Conservation (phyloP, 1,140 invertebrate species). For the Chionoecetes opilio region DNA sequence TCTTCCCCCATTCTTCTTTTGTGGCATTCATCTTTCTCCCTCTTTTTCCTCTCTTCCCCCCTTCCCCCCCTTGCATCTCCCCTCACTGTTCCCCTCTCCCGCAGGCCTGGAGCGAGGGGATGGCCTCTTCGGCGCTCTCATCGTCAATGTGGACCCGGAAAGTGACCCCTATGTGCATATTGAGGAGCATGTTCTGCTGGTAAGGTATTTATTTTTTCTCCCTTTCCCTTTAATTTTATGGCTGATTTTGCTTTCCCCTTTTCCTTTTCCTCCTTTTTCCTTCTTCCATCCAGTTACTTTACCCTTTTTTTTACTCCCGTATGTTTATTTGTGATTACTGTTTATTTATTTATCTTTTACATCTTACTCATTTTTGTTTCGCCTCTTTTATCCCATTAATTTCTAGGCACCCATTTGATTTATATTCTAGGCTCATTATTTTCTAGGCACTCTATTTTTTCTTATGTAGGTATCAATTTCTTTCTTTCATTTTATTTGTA, state of each 20-base stretch:
- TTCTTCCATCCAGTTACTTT: conserved; percentile 1
- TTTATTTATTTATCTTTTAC: too few species aligned
- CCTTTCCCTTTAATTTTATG: background rate
- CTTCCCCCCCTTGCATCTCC: background rate
- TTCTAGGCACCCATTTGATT: too few species aligned
- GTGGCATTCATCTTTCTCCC: background rate
- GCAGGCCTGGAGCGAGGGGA: conserved; percentile 91
- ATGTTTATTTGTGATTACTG: background rate
- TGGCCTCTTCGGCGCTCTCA: conserved; percentile 90
- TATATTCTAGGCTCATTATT: too few species aligned
- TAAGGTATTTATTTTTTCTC: conserved; percentile 84
- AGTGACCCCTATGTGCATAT: conserved; percentile 90
- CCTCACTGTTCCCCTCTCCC: background rate
- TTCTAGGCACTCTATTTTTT: too few species aligned
- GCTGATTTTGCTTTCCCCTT: background rate
- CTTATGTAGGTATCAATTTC: too few species aligned
- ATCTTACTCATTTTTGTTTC: too few species aligned
- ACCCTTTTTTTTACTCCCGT: background rate
- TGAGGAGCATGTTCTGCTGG: conserved; percentile 90
- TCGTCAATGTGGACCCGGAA: conserved; percentile 90
- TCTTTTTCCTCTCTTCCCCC: background rate
- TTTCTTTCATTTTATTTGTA: too few species aligned
- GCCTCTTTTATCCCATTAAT: too few species aligned
- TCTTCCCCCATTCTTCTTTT: background rate
- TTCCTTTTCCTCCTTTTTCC: background rate